Evolutionary conservation across 2,888 invertebrate genomes (phyloP), one percentile per base, ranked within the genome.

Genomic region (Andrena dorsata): DNA sequence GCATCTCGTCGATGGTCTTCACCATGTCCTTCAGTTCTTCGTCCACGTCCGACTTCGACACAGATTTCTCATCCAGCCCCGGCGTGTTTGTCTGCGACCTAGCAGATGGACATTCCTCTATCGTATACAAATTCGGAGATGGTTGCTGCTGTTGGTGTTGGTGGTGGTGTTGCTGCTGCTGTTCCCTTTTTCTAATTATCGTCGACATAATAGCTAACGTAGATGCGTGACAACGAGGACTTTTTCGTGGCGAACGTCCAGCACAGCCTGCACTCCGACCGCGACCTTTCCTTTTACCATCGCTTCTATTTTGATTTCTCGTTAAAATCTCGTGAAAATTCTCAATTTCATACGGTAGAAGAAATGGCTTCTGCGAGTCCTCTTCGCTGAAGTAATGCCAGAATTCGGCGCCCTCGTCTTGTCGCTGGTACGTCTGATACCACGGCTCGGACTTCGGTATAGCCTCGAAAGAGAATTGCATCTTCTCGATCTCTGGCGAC

Each of bases 141-240:
- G n/a, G 53, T 8, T 53, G 23, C 0, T 53, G 53, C 0, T 76
- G 80, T 1, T 81, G 86, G 1, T 91, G 91, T 13, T 90, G 91
- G 32, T 16, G 49, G 20, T 51, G 20, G 8, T 51, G 51, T 2
- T 76, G 80, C 4, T 85, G 86, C 2, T 91, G 91, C 16, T 90
- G 91, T 41, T 94, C 93, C n/a, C 91, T 86, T 68, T 93, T 93
- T 7, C 92, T 88, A 16, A 94, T 93, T n/a, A 94, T 93, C 23
- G 94, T 94, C 2, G 94, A 94, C 94, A 98, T 95, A 76, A 98
- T 97, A 0, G 98, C 98, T 79, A 98, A 94, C 0, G 98, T 98
- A 0, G 98, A 98, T 0, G 98, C 98, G 92, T 98, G 98, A 92
- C 98, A 98, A 28, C 98, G 95, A 0, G 98, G 98, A 0, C 97